Conservation (phyloP, 2,888 invertebrate species). For the Acheta domesticus region DNA sequence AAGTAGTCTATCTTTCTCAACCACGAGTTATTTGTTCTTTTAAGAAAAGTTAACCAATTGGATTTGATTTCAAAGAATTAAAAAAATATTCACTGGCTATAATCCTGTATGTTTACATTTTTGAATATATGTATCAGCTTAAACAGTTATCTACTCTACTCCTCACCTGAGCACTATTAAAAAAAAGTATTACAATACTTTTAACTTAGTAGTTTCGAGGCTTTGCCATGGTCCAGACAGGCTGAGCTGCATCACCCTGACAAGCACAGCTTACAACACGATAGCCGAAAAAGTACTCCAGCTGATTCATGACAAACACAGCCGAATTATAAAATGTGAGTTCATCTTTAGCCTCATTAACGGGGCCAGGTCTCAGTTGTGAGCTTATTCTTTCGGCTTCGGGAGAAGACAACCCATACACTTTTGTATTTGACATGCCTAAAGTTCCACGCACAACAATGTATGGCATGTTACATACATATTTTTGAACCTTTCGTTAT, state of each 20-base stretch:
- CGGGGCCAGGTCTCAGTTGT: slow-evolving; percentile 38
- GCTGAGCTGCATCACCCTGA: slow-evolving; percentile 37
- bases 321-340: slow-evolving; percentile 40
- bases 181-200: neutral
- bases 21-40: neutral
- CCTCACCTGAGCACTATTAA: neutral
- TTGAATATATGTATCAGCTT: no score
- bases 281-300: slow-evolving; percentile 41
- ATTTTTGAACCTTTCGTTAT: no score
- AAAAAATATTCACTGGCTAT: neutral
- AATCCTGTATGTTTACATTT: no score
- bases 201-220: neutral
- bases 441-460: slow-evolving; percentile 40
- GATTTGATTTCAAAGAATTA: neutral
- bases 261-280: slow-evolving; percentile 37
- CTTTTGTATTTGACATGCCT: slow-evolving; percentile 41
- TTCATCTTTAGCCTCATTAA: slow-evolving; percentile 39
- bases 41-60: neutral
- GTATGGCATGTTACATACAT: slow-evolving; percentile 39
- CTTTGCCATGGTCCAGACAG: slow-evolving; percentile 38
- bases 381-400: slow-evolving; percentile 36
- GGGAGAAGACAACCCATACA: slow-evolving; percentile 39
- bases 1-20: no score
- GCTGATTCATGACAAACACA: slow-evolving; percentile 40
- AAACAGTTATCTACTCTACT: no score